Base-by-base conservation (phyloP, 2,888 invertebrate species). In the Cyclophora punctaria region DNA sequence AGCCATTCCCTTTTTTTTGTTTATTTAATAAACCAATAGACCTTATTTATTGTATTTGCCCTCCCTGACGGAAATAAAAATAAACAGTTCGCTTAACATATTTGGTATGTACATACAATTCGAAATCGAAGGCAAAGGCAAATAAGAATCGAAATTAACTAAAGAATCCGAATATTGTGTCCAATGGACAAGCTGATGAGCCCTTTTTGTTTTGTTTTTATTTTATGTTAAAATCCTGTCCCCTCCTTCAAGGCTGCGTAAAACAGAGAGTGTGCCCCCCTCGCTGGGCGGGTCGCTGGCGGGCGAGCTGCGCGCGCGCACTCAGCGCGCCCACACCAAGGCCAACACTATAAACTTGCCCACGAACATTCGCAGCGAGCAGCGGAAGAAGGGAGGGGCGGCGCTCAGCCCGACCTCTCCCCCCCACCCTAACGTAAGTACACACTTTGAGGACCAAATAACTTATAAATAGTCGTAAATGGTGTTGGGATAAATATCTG, bases 301-400 rank as follows among this genome's bases (percentile, higher is more conserved):
- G 53, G 74, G 79, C 6, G 85, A 84, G 62, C 60, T 80, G 50
- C 77, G 83, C 40, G 67, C 69, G 48, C 80, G 86, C 50, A 64
- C 77, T 35, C 85, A 83, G 70, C 75, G 86, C 47, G 80, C 87
- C 33, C 88, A 88, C 75, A 74, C 80, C 42, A 88, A 89, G 69
- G 90, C 91, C 34, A 91, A 91, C 75, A 91, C 91, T 35, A 91
- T 91, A 70, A 91, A 90, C 71, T 84, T 91, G 57, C 91, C 91
- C 3, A 86, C 90, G 73, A 83, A 76, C 48, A 66, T 63, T 41
- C 72, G 79, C 46, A 66, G 65, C 56, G 79, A 80, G 58, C 77
- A 80, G 48, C 71, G 87, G 59, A 77, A 78, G 67, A 81, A 78
- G 57, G 63, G 69, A 50, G 60, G 66, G 55, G 37, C 67, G 62